A percentile compares a stretch with the other conserved stretches of the same genome.
These are phyloP conservation scores for Rotaria sp. DNA, from an alignment of 2,888 invertebrate genomes.

Conservation along the genomic window DNA sequence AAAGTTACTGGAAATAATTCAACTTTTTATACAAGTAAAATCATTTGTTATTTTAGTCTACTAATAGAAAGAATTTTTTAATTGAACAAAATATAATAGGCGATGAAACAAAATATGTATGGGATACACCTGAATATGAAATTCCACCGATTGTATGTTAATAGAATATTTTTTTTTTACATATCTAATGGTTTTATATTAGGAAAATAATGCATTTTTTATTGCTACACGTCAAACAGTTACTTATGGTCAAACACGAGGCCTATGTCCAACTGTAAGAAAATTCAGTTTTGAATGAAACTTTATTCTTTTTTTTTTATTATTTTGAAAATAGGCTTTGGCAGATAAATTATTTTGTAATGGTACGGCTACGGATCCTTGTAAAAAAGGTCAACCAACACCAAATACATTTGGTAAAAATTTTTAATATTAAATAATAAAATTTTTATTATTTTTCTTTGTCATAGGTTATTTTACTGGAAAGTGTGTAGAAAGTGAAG, in stretches of 20 bases:
- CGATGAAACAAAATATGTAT: conserved; percentile 42
- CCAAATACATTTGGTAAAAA: background rate
- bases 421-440: background rate
- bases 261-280: conserved; percentile 52
- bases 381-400: background rate
- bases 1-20: conserved; percentile 45
- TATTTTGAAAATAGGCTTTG: background rate
- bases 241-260: conserved; percentile 54
- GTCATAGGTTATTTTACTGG: conserved; percentile 54
- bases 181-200: background rate
- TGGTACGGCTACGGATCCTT: background rate
- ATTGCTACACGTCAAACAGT: conserved; percentile 57
- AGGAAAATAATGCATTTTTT: conserved; percentile 54
- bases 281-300: background rate
- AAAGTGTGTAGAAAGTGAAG: conserved; percentile 48
- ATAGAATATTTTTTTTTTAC: background rate
- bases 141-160: conserved; percentile 56
- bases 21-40: background rate
- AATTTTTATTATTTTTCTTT: background rate
- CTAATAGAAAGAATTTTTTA: too few species aligned
- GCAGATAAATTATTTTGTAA: background rate
- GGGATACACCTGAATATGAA: conserved; percentile 59
- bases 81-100: background rate
- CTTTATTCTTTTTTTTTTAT: background rate
- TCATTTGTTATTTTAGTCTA: too few species aligned